Percentiles rank a stretch among this genome's conserved stretches.
phyloP scores from a whole-genome alignment of 1,140 invertebrate species.

The Melanaphis sacchari region DNA sequence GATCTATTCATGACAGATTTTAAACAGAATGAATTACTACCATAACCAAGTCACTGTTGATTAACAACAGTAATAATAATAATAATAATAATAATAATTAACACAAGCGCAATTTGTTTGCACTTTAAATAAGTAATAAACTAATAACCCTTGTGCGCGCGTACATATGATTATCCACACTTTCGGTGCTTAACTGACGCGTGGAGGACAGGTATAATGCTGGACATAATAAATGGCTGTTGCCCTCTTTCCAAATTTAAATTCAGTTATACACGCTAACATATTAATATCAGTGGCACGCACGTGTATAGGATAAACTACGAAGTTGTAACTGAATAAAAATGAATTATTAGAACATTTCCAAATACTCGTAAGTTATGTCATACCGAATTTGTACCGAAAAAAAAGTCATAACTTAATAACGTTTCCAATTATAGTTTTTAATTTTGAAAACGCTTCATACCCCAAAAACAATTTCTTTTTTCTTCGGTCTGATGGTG shows the following conservation, averaged over 20 bases:
- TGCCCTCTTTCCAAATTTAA: background rate
- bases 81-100: background rate
- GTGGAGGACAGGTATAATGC: background rate
- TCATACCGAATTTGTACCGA: background rate
- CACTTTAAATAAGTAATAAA: background rate
- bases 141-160: background rate
- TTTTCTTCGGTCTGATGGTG: background rate
- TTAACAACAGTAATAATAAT: background rate
- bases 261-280: background rate
- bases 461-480: background rate
- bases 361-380: conserved; percentile 34
- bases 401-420: background rate
- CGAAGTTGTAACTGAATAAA: conserved; percentile 29
- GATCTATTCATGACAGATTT: background rate
- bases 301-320: background rate
- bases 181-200: background rate
- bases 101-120: background rate
- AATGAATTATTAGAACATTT: background rate
- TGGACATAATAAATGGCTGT: background rate
- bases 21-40: background rate
- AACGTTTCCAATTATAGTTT: conserved; percentile 6
- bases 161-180: background rate
- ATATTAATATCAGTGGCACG: conserved; percentile 17
- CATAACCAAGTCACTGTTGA: too few relatives aligned
- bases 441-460: background rate